phyloP scores from a whole-genome alignment of 2,113 vertebrate species.

The Anoplopoma fimbria region DNA sequence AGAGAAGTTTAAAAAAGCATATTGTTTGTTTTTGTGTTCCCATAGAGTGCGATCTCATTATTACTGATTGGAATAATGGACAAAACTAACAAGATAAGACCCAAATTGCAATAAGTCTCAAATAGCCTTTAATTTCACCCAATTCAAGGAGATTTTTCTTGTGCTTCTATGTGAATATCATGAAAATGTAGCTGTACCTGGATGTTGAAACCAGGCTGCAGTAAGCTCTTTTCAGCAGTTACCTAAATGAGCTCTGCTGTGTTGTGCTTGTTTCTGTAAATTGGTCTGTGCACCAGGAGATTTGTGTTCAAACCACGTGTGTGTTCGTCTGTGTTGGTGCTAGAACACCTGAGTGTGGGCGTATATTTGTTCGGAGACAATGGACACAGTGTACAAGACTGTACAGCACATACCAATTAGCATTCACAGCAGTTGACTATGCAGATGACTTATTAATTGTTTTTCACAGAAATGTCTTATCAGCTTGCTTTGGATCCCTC shows the following conservation, averaged over 20 bases:
- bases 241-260: not conserved
- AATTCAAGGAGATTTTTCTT: not conserved
- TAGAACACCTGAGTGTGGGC: not conserved
- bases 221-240: not conserved
- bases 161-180: not conserved
- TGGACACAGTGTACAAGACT: slow-evolving; percentile 13
- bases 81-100: not conserved
- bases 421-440: not conserved
- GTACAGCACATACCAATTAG: not conserved
- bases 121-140: not conserved
- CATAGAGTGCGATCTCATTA: not conserved
- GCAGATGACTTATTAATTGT: not conserved
- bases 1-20: not conserved
- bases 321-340: no score
- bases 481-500: not conserved
- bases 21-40: not conserved
- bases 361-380: not conserved
- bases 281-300: slow-evolving; percentile 7
- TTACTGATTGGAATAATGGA: not conserved
- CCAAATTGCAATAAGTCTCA: not conserved
- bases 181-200: not conserved
- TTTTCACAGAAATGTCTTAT: not conserved
- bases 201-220: not conserved
- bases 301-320: no score
- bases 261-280: not conserved